Conservation (phyloP, 1,140 invertebrate species). For the Aphelenchoides besseyi region DNA sequence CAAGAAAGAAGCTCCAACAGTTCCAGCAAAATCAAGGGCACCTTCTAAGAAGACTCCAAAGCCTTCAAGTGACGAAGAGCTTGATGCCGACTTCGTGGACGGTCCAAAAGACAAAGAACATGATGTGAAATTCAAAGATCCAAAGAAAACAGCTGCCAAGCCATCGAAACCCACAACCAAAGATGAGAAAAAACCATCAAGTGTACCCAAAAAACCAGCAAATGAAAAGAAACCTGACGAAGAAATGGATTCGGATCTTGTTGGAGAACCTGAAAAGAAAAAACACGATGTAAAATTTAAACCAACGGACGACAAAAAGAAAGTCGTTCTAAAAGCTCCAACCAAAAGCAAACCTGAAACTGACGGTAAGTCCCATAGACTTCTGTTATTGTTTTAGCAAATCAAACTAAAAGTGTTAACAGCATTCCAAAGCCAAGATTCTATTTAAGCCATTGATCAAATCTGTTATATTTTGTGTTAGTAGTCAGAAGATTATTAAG, state of each 20-base stretch:
- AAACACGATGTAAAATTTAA: constrained; percentile 14
- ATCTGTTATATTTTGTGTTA: no score
- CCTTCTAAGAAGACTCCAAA: neutral
- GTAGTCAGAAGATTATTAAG: no score
- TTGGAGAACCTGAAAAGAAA: neutral
- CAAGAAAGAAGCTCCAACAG: neutral
- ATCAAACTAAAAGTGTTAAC: no score
- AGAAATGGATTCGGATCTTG: constrained; percentile 2
- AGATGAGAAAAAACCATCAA: neutral
- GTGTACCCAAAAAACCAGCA: neutral
- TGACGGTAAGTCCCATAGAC: no score
- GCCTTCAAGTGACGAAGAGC: neutral
- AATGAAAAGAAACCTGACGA: constrained; percentile 4
- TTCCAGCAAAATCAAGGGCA: no score
- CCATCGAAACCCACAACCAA: constrained; percentile 1
- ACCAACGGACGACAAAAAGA: neutral
- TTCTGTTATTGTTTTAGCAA: no score
- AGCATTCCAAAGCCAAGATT: no score
- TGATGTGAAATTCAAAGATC: neutral
- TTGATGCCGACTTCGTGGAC: neutral
- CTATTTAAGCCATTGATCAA: no score
- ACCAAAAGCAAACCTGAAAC: neutral
- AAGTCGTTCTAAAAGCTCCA: neutral
- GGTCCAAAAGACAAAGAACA: neutral
- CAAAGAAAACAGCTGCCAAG: neutral